Evolutionary conservation across 92 coral and sea anemone genomes (phyloP), one percentile per base, ranked within the genome.

Genomic region (Porites lobata): DNA sequence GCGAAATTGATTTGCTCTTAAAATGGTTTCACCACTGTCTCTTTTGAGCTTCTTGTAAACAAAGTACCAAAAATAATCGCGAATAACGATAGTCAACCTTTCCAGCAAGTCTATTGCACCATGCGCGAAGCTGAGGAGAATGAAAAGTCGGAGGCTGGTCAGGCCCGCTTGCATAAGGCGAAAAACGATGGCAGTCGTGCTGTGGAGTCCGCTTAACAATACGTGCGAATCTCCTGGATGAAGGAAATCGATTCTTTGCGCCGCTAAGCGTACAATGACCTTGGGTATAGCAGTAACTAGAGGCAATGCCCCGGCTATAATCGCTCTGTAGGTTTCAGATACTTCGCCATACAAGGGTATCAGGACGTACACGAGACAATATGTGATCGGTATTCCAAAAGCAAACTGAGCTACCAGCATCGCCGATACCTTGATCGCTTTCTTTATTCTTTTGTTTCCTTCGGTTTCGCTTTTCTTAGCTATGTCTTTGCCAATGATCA

Each of bases 81-180:
- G 86, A 86, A 92, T 78, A 22, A 89, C 89, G 6, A 86, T 82
- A 18, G 96, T 88, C 1, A 91, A 6, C 61, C 92, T 86, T 43
- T 92, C 90, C 59, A 91, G 17, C 10, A 95, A 53, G 38, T 86
- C 96, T 18, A 89, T 77, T 5, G 64, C 24, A 11, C 93, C 95
- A 24, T 93, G 92, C 2, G 76, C 89, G 22, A 91, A 15, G 19
- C 95, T 90, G 4, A 94, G 87, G 6, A 85, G 92, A 14, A 92
- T 69, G 70, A 92, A 94, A 17, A 86, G 72, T 12, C 43, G 21
- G 64, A 89, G 66, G 21, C 82, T 83, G 12, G 74, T 78, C 61
- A 94, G 69, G 47, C 92, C 94, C 0, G 95, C 95, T 85, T 92
- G 98, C 90, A 94, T 81, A 29, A 87, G 85, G 12, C 98, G 92